phyloP scores from a whole-genome alignment of 1,140 invertebrate species.

The Agrypnia vestita region DNA sequence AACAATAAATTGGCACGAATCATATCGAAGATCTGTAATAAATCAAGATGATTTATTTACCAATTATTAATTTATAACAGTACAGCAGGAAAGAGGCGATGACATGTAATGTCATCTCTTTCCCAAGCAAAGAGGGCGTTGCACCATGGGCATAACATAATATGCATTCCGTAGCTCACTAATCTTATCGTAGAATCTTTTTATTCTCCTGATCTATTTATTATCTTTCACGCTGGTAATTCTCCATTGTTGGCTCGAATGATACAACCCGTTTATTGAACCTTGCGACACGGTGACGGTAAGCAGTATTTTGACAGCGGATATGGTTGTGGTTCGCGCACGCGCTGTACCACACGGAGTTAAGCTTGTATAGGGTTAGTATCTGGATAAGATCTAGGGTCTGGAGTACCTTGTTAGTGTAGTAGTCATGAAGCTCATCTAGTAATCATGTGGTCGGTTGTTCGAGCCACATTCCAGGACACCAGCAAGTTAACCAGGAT shows the following conservation, averaged over 20 bases:
- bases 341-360: no score
- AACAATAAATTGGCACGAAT: background rate
- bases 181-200: background rate
- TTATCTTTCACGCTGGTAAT: background rate
- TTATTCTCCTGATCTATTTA: slow-evolving; percentile 11
- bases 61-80: background rate
- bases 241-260: background rate
- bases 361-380: no score
- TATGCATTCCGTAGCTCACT: background rate
- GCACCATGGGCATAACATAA: background rate
- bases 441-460: no score
- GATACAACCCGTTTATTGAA: background rate
- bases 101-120: slow-evolving; percentile 11
- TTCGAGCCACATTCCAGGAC: no score
- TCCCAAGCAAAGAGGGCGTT: slow-evolving; percentile 11
- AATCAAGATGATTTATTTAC: slow-evolving; percentile 3
- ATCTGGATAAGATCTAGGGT: no score
- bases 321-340: no score
- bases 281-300: no score
- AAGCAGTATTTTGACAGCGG: no score
- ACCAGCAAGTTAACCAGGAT: no score
- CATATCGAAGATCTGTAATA: slow-evolving; percentile 1
- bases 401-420: no score
- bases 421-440: no score
- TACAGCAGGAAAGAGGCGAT: background rate